Base-by-base conservation (phyloP, 2,888 invertebrate species). In the Hofmannophila pseudospretella region DNA sequence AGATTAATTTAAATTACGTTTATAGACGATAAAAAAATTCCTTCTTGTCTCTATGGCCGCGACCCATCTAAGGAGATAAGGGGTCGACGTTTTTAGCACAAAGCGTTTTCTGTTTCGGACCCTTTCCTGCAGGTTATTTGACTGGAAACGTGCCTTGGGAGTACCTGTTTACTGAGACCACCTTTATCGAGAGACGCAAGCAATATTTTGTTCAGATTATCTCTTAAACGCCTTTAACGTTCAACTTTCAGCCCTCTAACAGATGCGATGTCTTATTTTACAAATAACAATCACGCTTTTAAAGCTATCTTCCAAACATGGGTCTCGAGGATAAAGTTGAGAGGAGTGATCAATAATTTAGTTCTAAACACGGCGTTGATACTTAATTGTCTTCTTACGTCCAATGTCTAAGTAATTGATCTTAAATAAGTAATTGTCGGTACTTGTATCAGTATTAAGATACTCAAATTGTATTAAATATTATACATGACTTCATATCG, bases 71-170 rank as follows among this genome's bases (percentile, higher is more conserved):
- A 68, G 63, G 56, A 79, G 84, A 85, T 84, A 84, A 80, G 77
- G 69, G 80, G 82, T 80, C 81, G 81, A 85, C 80, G 77, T 82
- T 85, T 84, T 81, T 82, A 84, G 81, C 81, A 81, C 84, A 82
- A 82, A 81, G 75, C 78, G 70, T 79, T 80, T 79, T 82, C 82
- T 81, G 78, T 82, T 80, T 79, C 63, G 70, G 73, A 68, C 76
- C 78, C 67, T 76, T 72, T 74, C 77, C 71, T 73, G 67, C 74
- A 67, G 78, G 73, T 79, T 77, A 73, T 79, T 80, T 77, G 77
- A 77, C 72, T 80, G 64, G 54, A 72, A 74, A 77, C 79, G 75
- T 81, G 77, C 70, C 68, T 65, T 63, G 61, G 64, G 58, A 77
- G 71, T 77, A 78, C 78, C 78, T 78, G 76, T 75, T 71, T 67